Evolutionary conservation across 1,140 invertebrate genomes (phyloP).

Genomic region (Homalodisca vitripennis): DNA sequence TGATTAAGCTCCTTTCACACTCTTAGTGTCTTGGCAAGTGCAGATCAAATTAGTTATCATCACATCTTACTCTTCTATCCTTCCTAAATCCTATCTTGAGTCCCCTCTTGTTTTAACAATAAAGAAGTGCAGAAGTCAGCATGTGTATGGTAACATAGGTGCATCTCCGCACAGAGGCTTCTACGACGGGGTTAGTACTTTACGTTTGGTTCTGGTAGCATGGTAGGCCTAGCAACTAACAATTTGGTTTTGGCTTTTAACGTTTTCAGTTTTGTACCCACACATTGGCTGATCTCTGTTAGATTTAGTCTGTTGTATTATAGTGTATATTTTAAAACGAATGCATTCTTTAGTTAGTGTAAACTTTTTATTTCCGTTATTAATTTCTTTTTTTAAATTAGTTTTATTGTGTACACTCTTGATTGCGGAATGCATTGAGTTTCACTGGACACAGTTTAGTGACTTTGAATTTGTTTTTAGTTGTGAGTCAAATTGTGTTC

Average conservation of each 20-base stretch:
- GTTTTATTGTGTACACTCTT: not conserved
- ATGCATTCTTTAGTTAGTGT: not conserved
- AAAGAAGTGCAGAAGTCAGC: conserved; percentile 21
- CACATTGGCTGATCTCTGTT: conserved; percentile 10
- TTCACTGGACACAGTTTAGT: not conserved
- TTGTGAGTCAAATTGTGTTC: conserved; percentile 16
- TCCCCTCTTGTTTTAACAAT: too few species aligned
- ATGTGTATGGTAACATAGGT: not conserved
- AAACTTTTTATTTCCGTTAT: not conserved
- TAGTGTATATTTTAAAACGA: not conserved
- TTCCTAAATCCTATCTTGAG: not conserved
- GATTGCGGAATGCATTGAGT: not conserved
- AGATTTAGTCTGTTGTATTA: not conserved
- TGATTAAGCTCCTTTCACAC: too few species aligned
- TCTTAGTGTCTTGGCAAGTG: too few species aligned
- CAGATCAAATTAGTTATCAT: too few species aligned
- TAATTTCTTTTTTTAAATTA: not conserved
- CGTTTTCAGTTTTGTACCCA: conserved; percentile 10
- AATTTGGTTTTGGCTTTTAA: conserved; percentile 25
- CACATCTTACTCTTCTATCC: not conserved
- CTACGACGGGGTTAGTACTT: not conserved
- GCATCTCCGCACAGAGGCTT: not conserved
- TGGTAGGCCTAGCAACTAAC: not conserved
- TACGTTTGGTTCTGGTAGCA: not conserved
- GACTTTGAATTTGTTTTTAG: not conserved